Conservation (phyloP, 2,113 vertebrate species). For the Vulpes vulpes region DNA sequence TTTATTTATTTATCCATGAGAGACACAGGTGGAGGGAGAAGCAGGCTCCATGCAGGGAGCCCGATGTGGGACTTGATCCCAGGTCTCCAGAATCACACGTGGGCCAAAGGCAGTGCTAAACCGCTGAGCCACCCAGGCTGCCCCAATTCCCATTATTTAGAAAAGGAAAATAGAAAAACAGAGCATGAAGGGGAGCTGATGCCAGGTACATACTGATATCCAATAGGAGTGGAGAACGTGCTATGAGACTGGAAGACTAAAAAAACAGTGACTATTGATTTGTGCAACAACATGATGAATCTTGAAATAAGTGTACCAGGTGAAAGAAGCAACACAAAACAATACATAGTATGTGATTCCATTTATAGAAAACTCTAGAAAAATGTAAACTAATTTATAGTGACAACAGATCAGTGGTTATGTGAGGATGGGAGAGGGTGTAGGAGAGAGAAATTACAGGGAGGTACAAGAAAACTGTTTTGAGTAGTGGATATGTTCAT, state of each 20-base stretch:
- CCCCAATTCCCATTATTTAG: neutral
- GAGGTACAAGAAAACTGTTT: neutral
- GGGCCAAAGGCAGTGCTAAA: too few species aligned
- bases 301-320: neutral
- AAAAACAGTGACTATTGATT: neutral
- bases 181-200: neutral
- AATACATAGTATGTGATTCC: neutral
- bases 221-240: neutral
- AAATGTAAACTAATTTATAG: neutral
- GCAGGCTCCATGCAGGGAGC: too few species aligned
- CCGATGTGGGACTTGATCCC: too few species aligned
- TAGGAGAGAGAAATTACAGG: neutral
- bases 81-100: too few species aligned
- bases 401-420: neutral
- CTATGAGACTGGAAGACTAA: neutral
- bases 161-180: conserved; percentile 23
- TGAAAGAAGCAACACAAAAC: conserved; percentile 14
- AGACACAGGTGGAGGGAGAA: too few species aligned
- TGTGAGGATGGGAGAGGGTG: neutral
- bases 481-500: neutral
- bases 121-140: too few species aligned
- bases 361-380: conserved; percentile 46
- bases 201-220: neutral
- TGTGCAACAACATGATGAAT: neutral
- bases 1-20: too few species aligned